These are phyloP conservation scores for Myiagra hebetior DNA, from an alignment of 2,113 vertebrate genomes.

Conservation along the genomic window DNA sequence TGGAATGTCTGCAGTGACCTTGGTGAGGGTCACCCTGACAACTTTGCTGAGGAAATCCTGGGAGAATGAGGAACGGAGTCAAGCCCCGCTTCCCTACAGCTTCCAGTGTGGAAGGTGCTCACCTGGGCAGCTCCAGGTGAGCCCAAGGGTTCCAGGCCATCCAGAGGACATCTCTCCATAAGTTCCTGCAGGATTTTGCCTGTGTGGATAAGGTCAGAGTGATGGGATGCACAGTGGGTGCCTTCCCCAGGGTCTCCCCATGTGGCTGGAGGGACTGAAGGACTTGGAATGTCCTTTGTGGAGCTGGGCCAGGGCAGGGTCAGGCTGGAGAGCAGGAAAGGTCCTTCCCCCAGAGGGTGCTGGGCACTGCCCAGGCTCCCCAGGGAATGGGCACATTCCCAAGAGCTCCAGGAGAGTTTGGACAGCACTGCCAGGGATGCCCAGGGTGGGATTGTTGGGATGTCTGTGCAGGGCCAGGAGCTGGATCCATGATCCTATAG, in stretches of 20 bases:
- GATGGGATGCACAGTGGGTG: accelerated
- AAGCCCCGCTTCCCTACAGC: neutral
- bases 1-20: neutral
- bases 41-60: neutral
- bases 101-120: neutral
- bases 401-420: neutral
- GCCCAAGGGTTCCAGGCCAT: neutral
- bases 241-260: neutral
- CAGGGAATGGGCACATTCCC: neutral
- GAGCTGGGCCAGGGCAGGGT: neutral
- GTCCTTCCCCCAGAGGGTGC: neutral
- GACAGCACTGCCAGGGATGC: accelerated
- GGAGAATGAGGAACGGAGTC: neutral
- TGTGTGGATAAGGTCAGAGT: accelerated
- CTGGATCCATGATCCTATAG: no score
- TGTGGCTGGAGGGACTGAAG: neutral
- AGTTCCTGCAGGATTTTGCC: neutral
- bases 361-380: neutral
- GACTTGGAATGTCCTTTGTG: neutral
- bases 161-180: neutral
- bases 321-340: neutral
- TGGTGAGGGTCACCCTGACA: neutral
- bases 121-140: neutral
- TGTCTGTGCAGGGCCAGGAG: neutral
- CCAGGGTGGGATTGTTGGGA: neutral